Conservation (phyloP, 2,113 vertebrate species). For the Myrmophylax atrothorax region DNA sequence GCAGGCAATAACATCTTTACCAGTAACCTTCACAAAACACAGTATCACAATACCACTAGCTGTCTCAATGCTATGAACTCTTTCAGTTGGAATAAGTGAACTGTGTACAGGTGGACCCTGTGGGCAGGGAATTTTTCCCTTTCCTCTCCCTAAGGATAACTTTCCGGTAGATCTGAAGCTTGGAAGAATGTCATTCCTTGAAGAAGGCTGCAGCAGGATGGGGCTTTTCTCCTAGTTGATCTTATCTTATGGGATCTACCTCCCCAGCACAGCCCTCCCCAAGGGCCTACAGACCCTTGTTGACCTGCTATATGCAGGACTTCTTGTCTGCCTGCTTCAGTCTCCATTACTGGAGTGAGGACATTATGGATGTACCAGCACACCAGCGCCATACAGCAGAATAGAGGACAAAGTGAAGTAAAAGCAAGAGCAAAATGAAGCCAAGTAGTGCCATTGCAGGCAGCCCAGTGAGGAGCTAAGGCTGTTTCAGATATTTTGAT, state of each 20-base stretch:
- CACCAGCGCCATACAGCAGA: neutral
- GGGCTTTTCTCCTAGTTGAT: neutral
- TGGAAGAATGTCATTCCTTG: neutral
- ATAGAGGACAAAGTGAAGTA: neutral
- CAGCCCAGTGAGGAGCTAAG: neutral
- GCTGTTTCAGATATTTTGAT: neutral
- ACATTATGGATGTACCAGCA: too few relatives aligned
- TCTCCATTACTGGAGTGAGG: neutral
- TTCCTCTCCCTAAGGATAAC: neutral
- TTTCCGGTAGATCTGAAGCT: neutral
- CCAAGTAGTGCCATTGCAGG: neutral
- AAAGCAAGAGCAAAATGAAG: neutral
- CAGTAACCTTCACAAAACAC: neutral
- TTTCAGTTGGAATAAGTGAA: neutral
- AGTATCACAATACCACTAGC: neutral
- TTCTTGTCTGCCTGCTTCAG: neutral
- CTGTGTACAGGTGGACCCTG: neutral
- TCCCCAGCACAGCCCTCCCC: neutral
- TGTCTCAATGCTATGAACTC: neutral
- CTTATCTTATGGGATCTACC: neutral
- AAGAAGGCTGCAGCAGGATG: neutral
- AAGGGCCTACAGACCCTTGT: neutral
- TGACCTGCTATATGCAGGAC: neutral
- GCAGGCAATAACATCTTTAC: slow-evolving; percentile 22
- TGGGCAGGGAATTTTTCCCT: neutral